phyloP scores from a whole-genome alignment of 2,888 invertebrate genomes.

The Parelbella ahira region DNA sequence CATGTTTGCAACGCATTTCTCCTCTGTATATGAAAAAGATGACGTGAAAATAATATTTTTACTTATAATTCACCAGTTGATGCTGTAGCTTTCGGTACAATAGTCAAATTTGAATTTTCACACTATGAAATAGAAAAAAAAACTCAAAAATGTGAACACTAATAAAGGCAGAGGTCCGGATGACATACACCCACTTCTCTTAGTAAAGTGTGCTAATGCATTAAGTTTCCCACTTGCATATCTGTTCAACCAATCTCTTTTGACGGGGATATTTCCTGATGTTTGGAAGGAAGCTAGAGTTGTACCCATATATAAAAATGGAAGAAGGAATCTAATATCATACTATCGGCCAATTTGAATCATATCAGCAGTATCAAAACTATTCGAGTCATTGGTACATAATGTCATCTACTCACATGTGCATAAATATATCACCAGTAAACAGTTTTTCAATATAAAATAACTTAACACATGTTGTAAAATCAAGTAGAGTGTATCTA shows the following conservation, averaged over 20 bases:
- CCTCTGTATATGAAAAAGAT: conserved; percentile 3
- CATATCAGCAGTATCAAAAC: conserved; percentile 2
- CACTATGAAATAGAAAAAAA: background rate
- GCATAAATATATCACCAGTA: background rate
- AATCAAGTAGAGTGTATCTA: no score
- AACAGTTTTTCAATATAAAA: background rate
- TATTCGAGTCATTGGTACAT: conserved; percentile 8
- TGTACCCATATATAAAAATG: conserved; percentile 4
- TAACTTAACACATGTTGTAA: no score
- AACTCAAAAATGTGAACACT: background rate
- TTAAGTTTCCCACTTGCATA: background rate
- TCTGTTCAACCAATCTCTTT: conserved; percentile 2
- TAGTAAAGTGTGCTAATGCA: conserved; percentile 1
- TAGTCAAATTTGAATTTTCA: background rate
- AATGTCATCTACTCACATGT: background rate
- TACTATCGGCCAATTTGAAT: conserved; percentile 1
- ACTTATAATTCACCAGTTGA: background rate
- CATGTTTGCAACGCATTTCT: conserved; percentile 2
- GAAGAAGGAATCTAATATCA: background rate
- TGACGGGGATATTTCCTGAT: conserved; percentile 1
- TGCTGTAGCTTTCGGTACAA: background rate
- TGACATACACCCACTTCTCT: conserved; percentile 1
- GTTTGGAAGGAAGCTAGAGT: conserved; percentile 3
- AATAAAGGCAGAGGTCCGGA: conserved; percentile 3
- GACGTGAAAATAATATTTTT: conserved; percentile 1